Evolutionary conservation across 2,888 invertebrate species (phyloP).

Genomic region (Gymnoscelis rufifasciata): DNA sequence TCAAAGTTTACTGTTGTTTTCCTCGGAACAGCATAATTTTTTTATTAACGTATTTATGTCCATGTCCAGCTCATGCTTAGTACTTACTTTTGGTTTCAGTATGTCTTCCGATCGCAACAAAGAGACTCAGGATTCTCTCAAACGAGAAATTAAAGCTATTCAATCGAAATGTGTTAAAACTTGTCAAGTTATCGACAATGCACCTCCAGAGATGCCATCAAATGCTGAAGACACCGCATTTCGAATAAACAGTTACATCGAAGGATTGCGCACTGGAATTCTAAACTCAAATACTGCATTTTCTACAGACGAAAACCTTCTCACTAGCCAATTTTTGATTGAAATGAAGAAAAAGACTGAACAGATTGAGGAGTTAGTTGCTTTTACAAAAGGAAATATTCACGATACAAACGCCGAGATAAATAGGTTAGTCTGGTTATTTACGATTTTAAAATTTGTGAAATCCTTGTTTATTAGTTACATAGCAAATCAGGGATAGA

Average conservation of each 20-base stretch:
- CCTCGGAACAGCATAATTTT: no score
- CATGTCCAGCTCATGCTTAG: no score
- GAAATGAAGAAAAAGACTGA: slow-evolving; percentile 53
- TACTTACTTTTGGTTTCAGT: slow-evolving; percentile 38
- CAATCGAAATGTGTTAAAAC: slow-evolving; percentile 49
- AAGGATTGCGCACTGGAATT: slow-evolving; percentile 50
- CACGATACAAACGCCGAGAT: slow-evolving; percentile 57
- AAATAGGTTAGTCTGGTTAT: slow-evolving; percentile 56
- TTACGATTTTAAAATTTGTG: no score
- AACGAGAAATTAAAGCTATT: slow-evolving; percentile 50
- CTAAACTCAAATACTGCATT: slow-evolving; percentile 49
- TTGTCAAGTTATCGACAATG: slow-evolving; percentile 52
- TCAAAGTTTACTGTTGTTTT: no score
- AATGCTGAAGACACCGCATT: slow-evolving; percentile 37
- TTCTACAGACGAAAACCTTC: slow-evolving; percentile 50
- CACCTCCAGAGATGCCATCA: slow-evolving; percentile 37
- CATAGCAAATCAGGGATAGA: no score
- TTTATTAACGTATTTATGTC: no score
- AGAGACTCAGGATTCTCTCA: slow-evolving; percentile 44
- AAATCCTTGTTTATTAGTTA: no score
- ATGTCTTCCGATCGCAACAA: slow-evolving; percentile 47
- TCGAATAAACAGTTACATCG: slow-evolving; percentile 48
- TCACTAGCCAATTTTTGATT: slow-evolving; percentile 53
- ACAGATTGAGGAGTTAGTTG: slow-evolving; percentile 54
- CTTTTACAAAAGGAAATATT: slow-evolving; percentile 53